These are phyloP conservation scores for Zaprionus tsacasi DNA, from an alignment of 1,140 invertebrate species.

Conservation along the genomic window DNA sequence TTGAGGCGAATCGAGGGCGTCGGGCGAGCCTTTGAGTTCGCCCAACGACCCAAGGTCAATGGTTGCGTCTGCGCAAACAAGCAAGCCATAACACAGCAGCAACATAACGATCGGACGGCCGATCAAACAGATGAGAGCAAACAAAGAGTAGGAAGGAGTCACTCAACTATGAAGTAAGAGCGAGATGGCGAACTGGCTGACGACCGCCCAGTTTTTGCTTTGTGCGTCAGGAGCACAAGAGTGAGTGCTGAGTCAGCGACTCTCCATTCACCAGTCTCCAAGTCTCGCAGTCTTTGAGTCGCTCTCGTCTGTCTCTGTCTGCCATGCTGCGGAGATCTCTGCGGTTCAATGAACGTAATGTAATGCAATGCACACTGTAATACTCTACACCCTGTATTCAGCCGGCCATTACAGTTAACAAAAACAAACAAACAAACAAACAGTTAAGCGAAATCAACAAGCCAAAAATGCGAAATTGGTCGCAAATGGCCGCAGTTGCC, in stretches of 20 bases:
- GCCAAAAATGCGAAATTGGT: constrained; percentile 49
- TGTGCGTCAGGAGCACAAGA: constrained; percentile 49
- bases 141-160: constrained; percentile 40
- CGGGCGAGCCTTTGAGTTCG: constrained; percentile 56
- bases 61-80: constrained; percentile 72
- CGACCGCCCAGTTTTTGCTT: constrained; percentile 8
- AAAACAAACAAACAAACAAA: constrained; percentile 67
- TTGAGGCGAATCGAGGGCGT: constrained; percentile 59
- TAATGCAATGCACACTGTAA: constrained; percentile 45
- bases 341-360: constrained; percentile 77
- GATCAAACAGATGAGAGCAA: constrained; percentile 51
- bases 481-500: constrained; percentile 35
- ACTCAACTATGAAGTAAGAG: neutral
- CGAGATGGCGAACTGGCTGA: constrained; percentile 1
- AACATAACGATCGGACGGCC: constrained; percentile 20
- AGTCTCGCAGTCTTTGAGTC: constrained; percentile 18
- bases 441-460: constrained; percentile 67
- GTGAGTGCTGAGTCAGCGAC: constrained; percentile 41
- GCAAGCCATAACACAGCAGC: constrained; percentile 1
- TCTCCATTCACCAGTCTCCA: constrained; percentile 15
- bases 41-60: constrained; percentile 69
- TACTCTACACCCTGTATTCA: constrained; percentile 5
- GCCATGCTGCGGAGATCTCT: constrained; percentile 48
- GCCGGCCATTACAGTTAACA: constrained; percentile 74
- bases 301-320: constrained; percentile 32